These are phyloP conservation scores for Temnothorax nylanderi DNA, from an alignment of 1,140 invertebrate genomes.

Conservation along the genomic window DNA sequence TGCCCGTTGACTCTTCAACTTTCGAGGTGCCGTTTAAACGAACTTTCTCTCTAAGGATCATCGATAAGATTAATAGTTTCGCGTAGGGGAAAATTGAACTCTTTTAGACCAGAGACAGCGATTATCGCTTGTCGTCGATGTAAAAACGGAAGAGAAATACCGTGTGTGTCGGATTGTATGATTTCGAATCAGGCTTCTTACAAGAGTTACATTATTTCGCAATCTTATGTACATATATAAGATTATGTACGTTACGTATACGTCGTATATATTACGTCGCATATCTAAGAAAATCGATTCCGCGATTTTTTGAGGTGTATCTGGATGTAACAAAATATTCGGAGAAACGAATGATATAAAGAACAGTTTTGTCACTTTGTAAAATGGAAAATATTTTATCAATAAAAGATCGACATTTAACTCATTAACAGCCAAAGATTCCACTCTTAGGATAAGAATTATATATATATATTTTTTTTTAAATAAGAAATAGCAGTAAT, in stretches of 20 bases:
- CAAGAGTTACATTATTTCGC: slow-evolving; percentile 61
- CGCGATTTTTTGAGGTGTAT: no score
- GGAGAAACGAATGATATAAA: background rate
- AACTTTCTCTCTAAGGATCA: slow-evolving; percentile 1
- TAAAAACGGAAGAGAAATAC: slow-evolving; percentile 60
- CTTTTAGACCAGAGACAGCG: slow-evolving; percentile 45
- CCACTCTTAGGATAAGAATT: background rate
- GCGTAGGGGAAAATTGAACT: slow-evolving; percentile 17
- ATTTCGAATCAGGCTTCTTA: slow-evolving; percentile 68
- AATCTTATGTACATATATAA: slow-evolving; percentile 19
- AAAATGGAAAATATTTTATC: background rate
- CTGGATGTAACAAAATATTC: background rate
- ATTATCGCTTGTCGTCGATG: slow-evolving; percentile 56
- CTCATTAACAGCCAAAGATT: background rate
- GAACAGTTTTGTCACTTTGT: background rate
- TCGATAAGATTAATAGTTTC: slow-evolving; percentile 36
- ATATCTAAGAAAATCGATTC: slow-evolving; percentile 8
- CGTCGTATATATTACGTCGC: no score
- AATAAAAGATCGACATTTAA: slow-evolving; percentile 13
- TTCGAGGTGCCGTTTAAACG: background rate
- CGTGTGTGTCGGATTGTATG: slow-evolving; percentile 60
- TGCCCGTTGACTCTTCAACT: slow-evolving; percentile 27
- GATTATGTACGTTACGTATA: background rate
- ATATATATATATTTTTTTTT: background rate
- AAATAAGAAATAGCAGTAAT: no score